phyloP scores from a whole-genome alignment of 2,797 vertebrate species.

The Adrianichthys oophorus region DNA sequence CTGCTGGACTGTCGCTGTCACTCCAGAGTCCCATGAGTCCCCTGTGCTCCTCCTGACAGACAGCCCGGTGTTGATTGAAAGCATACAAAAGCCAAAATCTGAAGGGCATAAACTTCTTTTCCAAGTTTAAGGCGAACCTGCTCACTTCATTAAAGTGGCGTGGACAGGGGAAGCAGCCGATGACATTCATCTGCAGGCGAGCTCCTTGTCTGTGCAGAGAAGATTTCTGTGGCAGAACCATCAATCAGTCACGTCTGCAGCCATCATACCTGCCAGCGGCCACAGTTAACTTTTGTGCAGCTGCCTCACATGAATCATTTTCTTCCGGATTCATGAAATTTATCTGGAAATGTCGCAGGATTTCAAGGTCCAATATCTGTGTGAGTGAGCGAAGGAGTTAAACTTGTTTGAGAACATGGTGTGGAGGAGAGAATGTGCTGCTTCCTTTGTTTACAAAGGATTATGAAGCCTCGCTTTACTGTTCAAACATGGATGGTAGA shows the following conservation, averaged over 20 bases:
- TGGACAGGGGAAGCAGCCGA: slow-evolving; percentile 5
- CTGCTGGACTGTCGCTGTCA: slow-evolving; percentile 15
- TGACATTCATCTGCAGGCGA: slow-evolving; percentile 25
- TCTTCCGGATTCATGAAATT: neutral
- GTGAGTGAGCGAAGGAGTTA: too few species aligned
- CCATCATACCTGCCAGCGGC: slow-evolving; percentile 7
- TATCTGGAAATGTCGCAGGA: neutral
- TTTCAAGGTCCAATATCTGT: too few species aligned
- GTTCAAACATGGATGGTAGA: too few species aligned
- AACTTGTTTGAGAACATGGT: too few species aligned
- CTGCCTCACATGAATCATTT: neutral
- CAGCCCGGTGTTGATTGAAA: slow-evolving; percentile 40
- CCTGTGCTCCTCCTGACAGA: slow-evolving; percentile 42
- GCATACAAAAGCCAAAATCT: slow-evolving; percentile 15
- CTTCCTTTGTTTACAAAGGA: too few species aligned
- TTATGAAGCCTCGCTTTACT: too few species aligned
- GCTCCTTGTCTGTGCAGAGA: slow-evolving; percentile 18
- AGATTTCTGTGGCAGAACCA: slow-evolving; percentile 21
- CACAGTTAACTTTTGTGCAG: neutral
- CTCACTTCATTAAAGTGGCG: slow-evolving; percentile 35
- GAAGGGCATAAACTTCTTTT: slow-evolving; percentile 36
- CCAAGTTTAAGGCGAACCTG: slow-evolving; percentile 30
- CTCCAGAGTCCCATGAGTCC: slow-evolving; percentile 35
- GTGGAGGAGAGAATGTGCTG: too few species aligned
- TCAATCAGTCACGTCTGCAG: slow-evolving; percentile 36